These are phyloP conservation scores for Apomyelois bistriatella DNA, from an alignment of 2,888 invertebrate genomes.

Conservation along the genomic window DNA sequence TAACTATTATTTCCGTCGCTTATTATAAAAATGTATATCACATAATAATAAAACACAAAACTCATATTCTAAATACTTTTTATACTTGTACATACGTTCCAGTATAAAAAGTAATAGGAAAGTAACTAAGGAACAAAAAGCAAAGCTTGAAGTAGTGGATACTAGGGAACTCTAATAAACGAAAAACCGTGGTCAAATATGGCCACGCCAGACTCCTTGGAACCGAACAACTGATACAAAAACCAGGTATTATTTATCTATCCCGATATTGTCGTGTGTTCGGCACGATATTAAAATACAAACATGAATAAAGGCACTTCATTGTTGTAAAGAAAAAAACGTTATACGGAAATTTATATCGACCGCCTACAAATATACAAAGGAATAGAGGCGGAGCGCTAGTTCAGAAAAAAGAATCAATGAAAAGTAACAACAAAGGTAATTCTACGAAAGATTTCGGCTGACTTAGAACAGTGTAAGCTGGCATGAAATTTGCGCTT, in stretches of 20 bases:
- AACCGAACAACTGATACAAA: conserved; percentile 62
- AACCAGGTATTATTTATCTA: conserved; percentile 67
- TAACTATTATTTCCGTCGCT: too few species aligned
- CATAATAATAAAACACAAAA: too few species aligned
- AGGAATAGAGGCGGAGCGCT: conserved; percentile 42
- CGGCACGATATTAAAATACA: conserved; percentile 71
- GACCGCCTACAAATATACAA: conserved; percentile 51
- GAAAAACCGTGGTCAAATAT: conserved; percentile 34
- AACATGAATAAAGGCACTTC: conserved; percentile 68
- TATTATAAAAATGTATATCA: too few species aligned
- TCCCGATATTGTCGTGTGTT: conserved; percentile 64
- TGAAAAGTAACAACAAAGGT: conserved; percentile 46
- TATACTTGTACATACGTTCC: too few species aligned
- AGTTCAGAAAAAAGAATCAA: conserved; percentile 54
- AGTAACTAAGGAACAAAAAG: too few species aligned
- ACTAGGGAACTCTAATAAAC: too few species aligned
- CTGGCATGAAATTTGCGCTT: conserved; percentile 54
- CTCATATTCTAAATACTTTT: too few species aligned
- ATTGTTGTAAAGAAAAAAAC: conserved; percentile 64
- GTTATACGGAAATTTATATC: conserved; percentile 58
- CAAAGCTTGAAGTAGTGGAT: too few species aligned
- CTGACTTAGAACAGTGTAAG: conserved; percentile 35
- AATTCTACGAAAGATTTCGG: conserved; percentile 45
- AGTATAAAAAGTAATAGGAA: too few species aligned
- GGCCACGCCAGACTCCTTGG: conserved; percentile 60